Evolutionary conservation across 2,888 invertebrate species (phyloP).

Genomic region (Priocnemis perturbator): DNA sequence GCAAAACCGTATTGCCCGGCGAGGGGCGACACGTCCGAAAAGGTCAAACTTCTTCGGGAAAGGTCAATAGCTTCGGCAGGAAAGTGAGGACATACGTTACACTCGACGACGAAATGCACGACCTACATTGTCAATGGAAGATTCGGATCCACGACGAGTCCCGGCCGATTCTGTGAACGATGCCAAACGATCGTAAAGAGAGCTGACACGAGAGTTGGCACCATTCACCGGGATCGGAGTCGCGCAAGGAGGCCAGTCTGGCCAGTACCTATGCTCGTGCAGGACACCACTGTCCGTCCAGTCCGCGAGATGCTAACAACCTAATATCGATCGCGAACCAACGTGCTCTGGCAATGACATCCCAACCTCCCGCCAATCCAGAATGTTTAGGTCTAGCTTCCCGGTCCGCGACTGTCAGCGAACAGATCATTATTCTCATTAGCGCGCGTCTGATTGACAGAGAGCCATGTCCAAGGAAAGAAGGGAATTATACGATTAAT

Average conservation of each 20-base stretch:
- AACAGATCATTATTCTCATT: too few species aligned
- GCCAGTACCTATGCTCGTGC: slow-evolving; percentile 26
- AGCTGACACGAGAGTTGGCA: slow-evolving; percentile 41
- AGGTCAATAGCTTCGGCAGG: too few species aligned
- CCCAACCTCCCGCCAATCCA: too few species aligned
- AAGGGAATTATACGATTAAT: too few species aligned
- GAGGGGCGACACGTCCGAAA: too few species aligned
- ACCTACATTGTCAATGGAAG: slow-evolving; percentile 37
- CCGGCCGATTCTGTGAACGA: slow-evolving; percentile 28
- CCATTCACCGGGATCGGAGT: slow-evolving; percentile 11
- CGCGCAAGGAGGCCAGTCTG: neutral
- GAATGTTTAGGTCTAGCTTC: too few species aligned
- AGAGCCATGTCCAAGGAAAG: neutral
- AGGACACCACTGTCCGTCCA: slow-evolving; percentile 38
- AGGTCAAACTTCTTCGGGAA: too few species aligned
- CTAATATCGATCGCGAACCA: slow-evolving; percentile 33
- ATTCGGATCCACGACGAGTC: slow-evolving; percentile 19
- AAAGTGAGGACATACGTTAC: slow-evolving; percentile 14
- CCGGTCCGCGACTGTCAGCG: too few species aligned
- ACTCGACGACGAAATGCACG: slow-evolving; percentile 25
- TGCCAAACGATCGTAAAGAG: slow-evolving; percentile 41
- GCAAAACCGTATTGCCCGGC: too few species aligned
- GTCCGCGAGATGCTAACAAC: slow-evolving; percentile 38
- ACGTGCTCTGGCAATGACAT: slow-evolving; percentile 7
- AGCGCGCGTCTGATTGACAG: too few species aligned